phyloP scores from a whole-genome alignment of 2,113 vertebrate species.

The Pygoscelis antarcticus region DNA sequence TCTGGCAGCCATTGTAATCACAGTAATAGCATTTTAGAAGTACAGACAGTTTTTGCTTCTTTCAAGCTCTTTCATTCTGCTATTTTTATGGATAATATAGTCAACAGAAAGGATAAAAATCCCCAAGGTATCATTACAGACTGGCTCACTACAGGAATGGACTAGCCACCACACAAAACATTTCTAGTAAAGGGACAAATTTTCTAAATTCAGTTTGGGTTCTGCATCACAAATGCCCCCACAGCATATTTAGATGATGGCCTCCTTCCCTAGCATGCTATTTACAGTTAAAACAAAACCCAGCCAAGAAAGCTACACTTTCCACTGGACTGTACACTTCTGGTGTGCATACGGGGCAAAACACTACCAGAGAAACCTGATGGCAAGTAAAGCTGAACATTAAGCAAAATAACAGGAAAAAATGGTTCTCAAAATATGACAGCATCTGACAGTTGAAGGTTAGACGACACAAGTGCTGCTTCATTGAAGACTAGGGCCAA shows the following conservation, averaged over 20 bases:
- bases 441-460: neutral
- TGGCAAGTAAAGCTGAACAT: neutral
- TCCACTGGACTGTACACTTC: too few species aligned
- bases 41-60: neutral
- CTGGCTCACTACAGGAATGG: neutral
- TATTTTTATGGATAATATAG: neutral
- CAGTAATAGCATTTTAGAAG: neutral
- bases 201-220: neutral
- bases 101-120: neutral
- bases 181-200: neutral
- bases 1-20: neutral
- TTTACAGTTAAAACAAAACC: neutral
- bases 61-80: neutral
- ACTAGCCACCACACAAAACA: neutral
- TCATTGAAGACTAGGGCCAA: accelerated
- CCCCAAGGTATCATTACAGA: accelerated
- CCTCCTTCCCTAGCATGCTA: neutral
- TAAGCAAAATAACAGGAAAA: neutral
- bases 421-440: neutral
- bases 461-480: accelerated
- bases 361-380: neutral
- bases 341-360: neutral
- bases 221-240: neutral
- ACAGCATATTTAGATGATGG: neutral
- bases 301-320: neutral